phyloP scores from a whole-genome alignment of 2,888 invertebrate genomes.

The Icerya purchasi region DNA sequence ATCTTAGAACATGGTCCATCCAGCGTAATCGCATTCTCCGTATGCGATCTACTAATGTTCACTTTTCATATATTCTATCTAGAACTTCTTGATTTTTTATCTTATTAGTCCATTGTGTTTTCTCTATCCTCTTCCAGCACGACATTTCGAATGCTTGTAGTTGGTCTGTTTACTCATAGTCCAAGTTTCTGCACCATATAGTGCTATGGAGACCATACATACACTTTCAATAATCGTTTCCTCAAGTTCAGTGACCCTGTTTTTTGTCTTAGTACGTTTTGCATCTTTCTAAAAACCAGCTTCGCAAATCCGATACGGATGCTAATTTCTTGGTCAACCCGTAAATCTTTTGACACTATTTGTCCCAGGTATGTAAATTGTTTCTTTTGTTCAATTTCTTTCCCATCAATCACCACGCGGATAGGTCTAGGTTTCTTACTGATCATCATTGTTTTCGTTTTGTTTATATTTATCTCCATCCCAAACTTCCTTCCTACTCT shows the following conservation, averaged over 20 bases:
- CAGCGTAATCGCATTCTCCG: no score
- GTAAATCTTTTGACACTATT: not conserved
- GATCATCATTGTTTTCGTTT: not conserved
- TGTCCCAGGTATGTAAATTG: not conserved
- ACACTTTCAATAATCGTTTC: not conserved
- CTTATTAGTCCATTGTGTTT: not conserved
- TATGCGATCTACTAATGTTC: no score
- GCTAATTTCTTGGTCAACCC: not conserved
- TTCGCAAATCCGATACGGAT: not conserved
- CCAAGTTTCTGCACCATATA: not conserved
- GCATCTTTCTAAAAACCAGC: not conserved
- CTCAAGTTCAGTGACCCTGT: not conserved
- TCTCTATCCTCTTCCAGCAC: not conserved
- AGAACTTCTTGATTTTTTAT: no score
- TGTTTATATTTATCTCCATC: not conserved
- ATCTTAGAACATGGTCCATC: no score
- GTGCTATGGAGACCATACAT: not conserved
- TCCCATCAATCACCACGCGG: not conserved
- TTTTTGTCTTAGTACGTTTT: not conserved
- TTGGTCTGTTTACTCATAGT: not conserved
- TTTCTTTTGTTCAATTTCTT: not conserved
- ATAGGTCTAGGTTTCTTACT: not conserved
- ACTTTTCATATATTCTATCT: no score
- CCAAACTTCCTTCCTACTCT: not conserved
- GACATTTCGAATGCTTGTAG: not conserved